Conservation (phyloP, 1,140 invertebrate genomes). For the Ptiloglossa arizonensis region DNA sequence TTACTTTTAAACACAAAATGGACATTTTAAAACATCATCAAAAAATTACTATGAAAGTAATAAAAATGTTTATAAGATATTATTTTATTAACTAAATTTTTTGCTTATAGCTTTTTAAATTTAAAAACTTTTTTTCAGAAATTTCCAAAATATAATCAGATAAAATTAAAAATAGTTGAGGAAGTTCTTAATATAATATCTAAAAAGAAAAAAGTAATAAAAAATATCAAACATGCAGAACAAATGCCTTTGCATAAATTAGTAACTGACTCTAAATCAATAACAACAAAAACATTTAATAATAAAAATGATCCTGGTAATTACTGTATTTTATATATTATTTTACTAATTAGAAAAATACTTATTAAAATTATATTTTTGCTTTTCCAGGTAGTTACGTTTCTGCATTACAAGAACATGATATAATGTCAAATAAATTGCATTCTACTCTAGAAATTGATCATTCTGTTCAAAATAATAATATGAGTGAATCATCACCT, state of each 20-base stretch:
- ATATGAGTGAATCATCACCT: background rate
- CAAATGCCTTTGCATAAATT: conserved; percentile 75
- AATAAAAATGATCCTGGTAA: conserved; percentile 75
- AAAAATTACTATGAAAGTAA: conserved; percentile 81
- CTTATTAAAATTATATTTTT: background rate
- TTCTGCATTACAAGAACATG: background rate
- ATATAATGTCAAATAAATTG: conserved; percentile 31
- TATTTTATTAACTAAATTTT: background rate
- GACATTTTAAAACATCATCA: conserved; percentile 81
- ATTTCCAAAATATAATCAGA: conserved; percentile 80
- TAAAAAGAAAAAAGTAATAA: conserved; percentile 57
- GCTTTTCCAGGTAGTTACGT: conserved; percentile 26
- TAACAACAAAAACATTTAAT: conserved; percentile 81
- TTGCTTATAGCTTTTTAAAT: conserved; percentile 3
- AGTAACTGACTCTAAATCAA: conserved; percentile 82
- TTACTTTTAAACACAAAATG: conserved; percentile 81
- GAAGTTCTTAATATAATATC: conserved; percentile 78
- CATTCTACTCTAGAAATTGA: conserved; percentile 32
- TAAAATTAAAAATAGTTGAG: conserved; percentile 80
- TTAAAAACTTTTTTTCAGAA: conserved; percentile 78
- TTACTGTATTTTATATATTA: background rate
- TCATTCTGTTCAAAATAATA: background rate
- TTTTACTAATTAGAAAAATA: background rate
- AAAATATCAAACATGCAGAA: conserved; percentile 64
- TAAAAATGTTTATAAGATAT: conserved; percentile 13